Conservation (phyloP, 2,113 vertebrate genomes). For the Solea senegalensis region DNA sequence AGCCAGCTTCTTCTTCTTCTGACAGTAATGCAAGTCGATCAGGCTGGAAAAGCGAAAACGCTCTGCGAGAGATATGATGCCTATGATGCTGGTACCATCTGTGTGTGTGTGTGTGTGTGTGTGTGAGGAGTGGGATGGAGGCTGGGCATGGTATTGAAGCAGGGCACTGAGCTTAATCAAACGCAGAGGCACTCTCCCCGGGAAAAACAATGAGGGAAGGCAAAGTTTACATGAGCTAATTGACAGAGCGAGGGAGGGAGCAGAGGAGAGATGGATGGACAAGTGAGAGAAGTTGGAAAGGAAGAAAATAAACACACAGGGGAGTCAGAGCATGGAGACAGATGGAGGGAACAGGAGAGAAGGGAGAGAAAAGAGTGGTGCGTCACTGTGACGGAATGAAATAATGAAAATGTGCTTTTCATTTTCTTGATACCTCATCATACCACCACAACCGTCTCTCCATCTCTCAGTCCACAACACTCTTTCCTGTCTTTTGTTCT, state of each 20-base stretch:
- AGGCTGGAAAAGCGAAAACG: constrained; percentile 36
- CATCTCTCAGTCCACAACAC: constrained; percentile 6
- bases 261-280: constrained; percentile 61
- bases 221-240: constrained; percentile 80
- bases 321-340: constrained; percentile 56
- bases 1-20: constrained; percentile 4
- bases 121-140: too few relatives aligned
- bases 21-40: constrained; percentile 2
- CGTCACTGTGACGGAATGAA: constrained; percentile 52
- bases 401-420: constrained; percentile 72
- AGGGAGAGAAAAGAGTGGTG: constrained; percentile 19
- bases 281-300: constrained; percentile 62
- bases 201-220: constrained; percentile 77
- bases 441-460: constrained; percentile 20
- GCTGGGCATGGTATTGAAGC: constrained; percentile 48
- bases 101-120: constrained; percentile 30
- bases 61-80: constrained; percentile 39
- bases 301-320: constrained; percentile 73
- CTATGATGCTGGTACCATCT: constrained; percentile 43
- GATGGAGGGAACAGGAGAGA: constrained; percentile 41
- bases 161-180: constrained; percentile 71
- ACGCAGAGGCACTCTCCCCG: constrained; percentile 71
- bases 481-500: constrained; percentile 1
- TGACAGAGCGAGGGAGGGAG: constrained; percentile 54
- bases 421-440: constrained; percentile 59